phyloP scores from a whole-genome alignment of 2,888 invertebrate genomes.

The Corythucha ciliata region DNA sequence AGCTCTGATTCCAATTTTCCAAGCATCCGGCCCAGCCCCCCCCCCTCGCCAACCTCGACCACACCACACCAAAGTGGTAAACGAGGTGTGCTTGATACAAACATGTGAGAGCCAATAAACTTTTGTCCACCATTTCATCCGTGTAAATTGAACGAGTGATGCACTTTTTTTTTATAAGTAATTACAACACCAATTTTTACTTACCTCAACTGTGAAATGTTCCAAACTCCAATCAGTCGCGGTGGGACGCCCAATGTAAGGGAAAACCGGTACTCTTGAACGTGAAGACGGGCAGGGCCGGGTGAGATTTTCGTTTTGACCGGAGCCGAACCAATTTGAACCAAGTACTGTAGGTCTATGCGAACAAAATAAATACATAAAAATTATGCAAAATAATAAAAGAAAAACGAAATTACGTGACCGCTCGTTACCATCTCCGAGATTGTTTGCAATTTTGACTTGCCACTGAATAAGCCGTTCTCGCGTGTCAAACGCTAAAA shows the following conservation, averaged over 20 bases:
- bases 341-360: conserved; percentile 68
- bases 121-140: too few species aligned
- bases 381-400: background rate
- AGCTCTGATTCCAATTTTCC: too few species aligned
- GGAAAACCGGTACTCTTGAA: conserved; percentile 72
- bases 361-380: background rate
- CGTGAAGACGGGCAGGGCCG: conserved; percentile 72
- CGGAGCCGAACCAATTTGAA: conserved; percentile 71
- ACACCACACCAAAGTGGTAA: too few species aligned
- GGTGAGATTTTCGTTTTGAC: conserved; percentile 61
- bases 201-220: conserved; percentile 58
- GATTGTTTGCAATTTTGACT: conserved; percentile 70
- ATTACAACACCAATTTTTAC: conserved; percentile 2
- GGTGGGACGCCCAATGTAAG: conserved; percentile 77
- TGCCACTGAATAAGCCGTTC: conserved; percentile 85
- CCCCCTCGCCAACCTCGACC: too few species aligned
- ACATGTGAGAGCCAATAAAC: too few species aligned
- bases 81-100: too few species aligned
- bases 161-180: too few species aligned
- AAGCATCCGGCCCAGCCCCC: too few species aligned
- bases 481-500: conserved; percentile 76
- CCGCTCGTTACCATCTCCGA: conserved; percentile 55
- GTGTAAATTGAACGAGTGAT: too few species aligned
- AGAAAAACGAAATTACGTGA: background rate
- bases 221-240: conserved; percentile 61